These are phyloP conservation scores for Albula goreensis DNA, from an alignment of 2,113 vertebrate genomes.

Conservation along the genomic window DNA sequence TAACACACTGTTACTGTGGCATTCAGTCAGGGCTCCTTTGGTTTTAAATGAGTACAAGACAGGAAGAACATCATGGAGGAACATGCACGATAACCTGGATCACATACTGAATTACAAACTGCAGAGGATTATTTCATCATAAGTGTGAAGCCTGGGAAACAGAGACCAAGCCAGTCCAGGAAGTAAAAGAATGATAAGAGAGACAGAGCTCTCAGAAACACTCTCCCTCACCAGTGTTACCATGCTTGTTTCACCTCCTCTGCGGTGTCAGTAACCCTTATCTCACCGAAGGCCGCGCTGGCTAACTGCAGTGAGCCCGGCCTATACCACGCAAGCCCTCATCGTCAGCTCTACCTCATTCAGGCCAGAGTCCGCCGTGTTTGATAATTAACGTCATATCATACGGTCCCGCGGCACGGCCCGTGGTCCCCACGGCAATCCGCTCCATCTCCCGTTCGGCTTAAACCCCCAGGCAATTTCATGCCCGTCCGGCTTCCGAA, in stretches of 20 bases:
- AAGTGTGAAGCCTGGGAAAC: not conserved
- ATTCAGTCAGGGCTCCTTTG: too few relatives aligned
- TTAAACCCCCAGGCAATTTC: slow-evolving; percentile 39
- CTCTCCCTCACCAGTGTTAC: not conserved
- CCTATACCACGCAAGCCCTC: not conserved
- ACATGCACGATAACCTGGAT: not conserved
- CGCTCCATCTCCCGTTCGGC: not conserved
- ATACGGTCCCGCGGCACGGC: too few relatives aligned
- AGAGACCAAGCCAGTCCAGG: too few relatives aligned
- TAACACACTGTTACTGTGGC: too few relatives aligned
- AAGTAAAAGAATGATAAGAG: too few relatives aligned
- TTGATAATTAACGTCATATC: slow-evolving; percentile 33
- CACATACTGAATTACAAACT: not conserved
- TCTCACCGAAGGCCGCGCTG: not conserved
- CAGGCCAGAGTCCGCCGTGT: slow-evolving; percentile 15
- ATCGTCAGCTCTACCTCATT: not conserved
- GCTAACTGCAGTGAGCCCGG: not conserved
- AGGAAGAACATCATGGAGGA: too few relatives aligned
- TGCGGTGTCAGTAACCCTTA: not conserved
- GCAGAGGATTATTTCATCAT: not conserved
- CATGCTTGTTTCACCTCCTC: not conserved
- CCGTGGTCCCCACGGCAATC: not conserved
- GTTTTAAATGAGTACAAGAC: too few relatives aligned
- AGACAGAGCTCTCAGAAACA: not conserved
- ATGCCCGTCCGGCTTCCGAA: slow-evolving; percentile 33